phyloP scores from a whole-genome alignment of 2,888 invertebrate species.

The Melolontha melolontha region DNA sequence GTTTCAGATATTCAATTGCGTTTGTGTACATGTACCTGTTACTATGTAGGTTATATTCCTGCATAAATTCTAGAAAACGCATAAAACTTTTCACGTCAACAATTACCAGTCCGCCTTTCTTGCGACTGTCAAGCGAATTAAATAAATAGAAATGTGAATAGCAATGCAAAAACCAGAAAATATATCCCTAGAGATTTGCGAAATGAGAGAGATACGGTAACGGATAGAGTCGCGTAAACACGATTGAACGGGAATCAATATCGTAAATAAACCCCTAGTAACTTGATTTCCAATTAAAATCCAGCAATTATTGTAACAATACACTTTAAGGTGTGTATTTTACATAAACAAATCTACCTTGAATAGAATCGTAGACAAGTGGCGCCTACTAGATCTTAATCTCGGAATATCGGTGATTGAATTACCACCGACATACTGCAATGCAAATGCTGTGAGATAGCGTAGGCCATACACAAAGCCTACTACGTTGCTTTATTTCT shows the following conservation, averaged over 20 bases:
- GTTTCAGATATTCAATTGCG: too few relatives aligned
- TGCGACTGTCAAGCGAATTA: too few relatives aligned
- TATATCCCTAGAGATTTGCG: too few relatives aligned
- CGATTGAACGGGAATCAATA: conserved; percentile 31
- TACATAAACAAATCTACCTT: conserved; percentile 52
- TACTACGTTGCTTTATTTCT: conserved; percentile 41
- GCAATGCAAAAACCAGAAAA: too few relatives aligned
- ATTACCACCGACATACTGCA: conserved; percentile 48
- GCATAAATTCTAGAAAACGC: too few relatives aligned
- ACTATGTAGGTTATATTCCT: too few relatives aligned
- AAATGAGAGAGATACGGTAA: background rate
- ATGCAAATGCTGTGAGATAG: conserved; percentile 45
- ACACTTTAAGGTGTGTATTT: conserved; percentile 49
- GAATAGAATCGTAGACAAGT: conserved; percentile 51
- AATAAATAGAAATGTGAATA: too few relatives aligned
- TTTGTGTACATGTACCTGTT: too few relatives aligned
- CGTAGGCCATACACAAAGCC: conserved; percentile 41
- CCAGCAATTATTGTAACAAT: conserved; percentile 53
- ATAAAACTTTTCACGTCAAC: too few relatives aligned
- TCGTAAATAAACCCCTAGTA: conserved; percentile 34
- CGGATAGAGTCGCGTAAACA: background rate
- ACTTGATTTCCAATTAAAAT: conserved; percentile 50
- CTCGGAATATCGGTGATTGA: conserved; percentile 50
- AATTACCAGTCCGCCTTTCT: too few relatives aligned
- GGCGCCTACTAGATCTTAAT: conserved; percentile 55